These are phyloP conservation scores for Enteromius afrohamiltoni DNA, from an alignment of 2,797 vertebrate genomes.

Conservation along the genomic window DNA sequence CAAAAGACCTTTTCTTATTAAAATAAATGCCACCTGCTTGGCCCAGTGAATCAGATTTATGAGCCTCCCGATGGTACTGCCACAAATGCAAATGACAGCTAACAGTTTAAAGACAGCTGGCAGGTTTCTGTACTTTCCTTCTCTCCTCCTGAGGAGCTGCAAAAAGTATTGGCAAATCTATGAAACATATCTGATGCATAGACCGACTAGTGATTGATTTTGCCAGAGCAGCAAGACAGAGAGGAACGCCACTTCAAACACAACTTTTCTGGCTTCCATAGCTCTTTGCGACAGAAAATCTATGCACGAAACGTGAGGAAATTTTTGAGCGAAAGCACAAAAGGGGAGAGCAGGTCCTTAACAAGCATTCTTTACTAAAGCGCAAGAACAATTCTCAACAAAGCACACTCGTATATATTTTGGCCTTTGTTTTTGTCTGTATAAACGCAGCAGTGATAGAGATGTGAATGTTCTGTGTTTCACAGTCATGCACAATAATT, in stretches of 20 bases:
- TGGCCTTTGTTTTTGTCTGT: slow-evolving; percentile 20
- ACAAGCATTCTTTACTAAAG: slow-evolving; percentile 59
- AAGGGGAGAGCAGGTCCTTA: slow-evolving; percentile 52
- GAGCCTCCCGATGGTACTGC: slow-evolving; percentile 21
- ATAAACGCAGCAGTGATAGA: neutral
- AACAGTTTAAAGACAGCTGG: slow-evolving; percentile 46
- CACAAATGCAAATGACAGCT: slow-evolving; percentile 31
- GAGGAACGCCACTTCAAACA: slow-evolving; percentile 55
- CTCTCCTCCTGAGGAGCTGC: neutral
- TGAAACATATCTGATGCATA: slow-evolving; percentile 52
- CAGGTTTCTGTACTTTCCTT: slow-evolving; percentile 5
- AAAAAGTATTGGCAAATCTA: slow-evolving; percentile 55
- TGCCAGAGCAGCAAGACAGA: slow-evolving; percentile 37
- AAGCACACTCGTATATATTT: neutral
- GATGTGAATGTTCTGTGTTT: neutral
- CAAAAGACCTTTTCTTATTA: slow-evolving; percentile 17
- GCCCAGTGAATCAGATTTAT: slow-evolving; percentile 21
- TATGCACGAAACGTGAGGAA: slow-evolving; percentile 43
- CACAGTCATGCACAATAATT: neutral
- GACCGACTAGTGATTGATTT: slow-evolving; percentile 52
- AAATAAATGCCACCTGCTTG: slow-evolving; percentile 19
- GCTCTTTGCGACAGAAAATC: slow-evolving; percentile 62
- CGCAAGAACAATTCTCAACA: slow-evolving; percentile 37
- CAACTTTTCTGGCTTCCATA: slow-evolving; percentile 54
- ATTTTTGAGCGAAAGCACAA: slow-evolving; percentile 56